A percentile compares a stretch with the other conserved stretches of the same genome.
These are phyloP conservation scores for Alentia gelatinosa DNA, from an alignment of 2,888 invertebrate species.

Conservation along the genomic window DNA sequence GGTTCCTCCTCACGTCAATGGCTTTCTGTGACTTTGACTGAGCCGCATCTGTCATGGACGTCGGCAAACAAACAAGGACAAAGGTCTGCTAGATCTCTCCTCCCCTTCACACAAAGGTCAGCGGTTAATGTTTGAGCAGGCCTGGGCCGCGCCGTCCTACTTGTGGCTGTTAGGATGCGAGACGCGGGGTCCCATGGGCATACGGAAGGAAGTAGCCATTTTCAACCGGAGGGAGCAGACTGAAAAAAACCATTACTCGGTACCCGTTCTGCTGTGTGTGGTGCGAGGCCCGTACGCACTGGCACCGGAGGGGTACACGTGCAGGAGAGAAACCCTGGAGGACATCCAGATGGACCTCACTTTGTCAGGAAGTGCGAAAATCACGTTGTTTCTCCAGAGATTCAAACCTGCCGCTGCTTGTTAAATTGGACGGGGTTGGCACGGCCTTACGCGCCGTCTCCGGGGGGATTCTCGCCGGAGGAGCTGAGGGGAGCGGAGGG, in stretches of 20 bases:
- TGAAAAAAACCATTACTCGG: neutral
- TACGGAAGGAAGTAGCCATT: constrained; percentile 1
- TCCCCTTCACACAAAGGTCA: constrained; percentile 25
- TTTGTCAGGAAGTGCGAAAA: too few relatives aligned
- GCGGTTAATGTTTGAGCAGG: neutral
- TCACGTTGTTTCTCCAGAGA: neutral
- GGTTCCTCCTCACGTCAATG: neutral
- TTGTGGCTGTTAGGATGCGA: neutral
- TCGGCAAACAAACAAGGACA: neutral
- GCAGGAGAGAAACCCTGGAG: too few relatives aligned
- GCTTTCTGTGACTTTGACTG: neutral
- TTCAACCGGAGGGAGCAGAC: neutral
- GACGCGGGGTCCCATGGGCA: neutral
- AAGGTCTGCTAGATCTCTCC: neutral
- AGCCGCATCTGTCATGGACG: too few relatives aligned
- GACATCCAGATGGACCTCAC: too few relatives aligned
- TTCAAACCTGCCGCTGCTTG: neutral
- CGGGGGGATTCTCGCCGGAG: too few relatives aligned
- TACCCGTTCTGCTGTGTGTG: neutral
- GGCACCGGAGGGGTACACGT: too few relatives aligned
- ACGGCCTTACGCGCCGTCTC: too few relatives aligned
- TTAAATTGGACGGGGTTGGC: neutral
- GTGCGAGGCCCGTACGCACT: neutral
- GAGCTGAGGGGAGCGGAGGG: neutral
- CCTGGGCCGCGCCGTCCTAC: neutral